Base-by-base conservation (phyloP, 2,113 vertebrate species). In the Erpornis zantholeuca region DNA sequence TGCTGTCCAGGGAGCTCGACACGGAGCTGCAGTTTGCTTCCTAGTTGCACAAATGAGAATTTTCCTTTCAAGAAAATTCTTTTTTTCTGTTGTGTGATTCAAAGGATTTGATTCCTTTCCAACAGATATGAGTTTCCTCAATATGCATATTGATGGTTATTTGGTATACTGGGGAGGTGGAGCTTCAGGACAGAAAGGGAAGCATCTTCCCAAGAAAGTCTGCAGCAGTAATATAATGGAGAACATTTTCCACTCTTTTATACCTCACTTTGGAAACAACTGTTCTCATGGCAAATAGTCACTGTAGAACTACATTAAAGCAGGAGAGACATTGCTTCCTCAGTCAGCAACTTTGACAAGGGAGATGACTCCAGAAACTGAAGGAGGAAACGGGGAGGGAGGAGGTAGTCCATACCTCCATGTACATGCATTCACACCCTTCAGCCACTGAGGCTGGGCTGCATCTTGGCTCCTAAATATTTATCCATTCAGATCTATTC, bases 31-130 rank as follows among this genome's bases (percentile, higher is more conserved):
- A 52, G 12, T 73, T 85, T 52, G 36, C 23, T 82, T 78, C 65
- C 35, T 72, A 45, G 10, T 56, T 65, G 33, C 0, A 0, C 0
- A 0, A 82, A 64, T 50, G 31, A 69, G 60, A 78, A 69, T 65
- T 54, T 72, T 90, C 8, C 12, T 78, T 60, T 73, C 50, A 73
- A 60, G 49, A 49, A 81, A 73, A 45, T 28, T 13, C 11, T 50
- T 44, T 44, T 70, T 70, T 82, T 66, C 56, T 70, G 1, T 66
- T 70, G 22, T 42, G 25, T 66, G 28, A 31, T 42, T 82, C 49
- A 66, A 85, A 71, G n/a, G n/a, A 59, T 47, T 84, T 61, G 7
- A 40, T 66, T 92, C n/a, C 42, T 61, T 85, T 75, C 70, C 47
- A 53, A 61, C 27, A 63, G 27, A 11, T 36, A 40, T 29, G 56